A percentile compares a stretch with the other conserved stretches of the same genome.
These are phyloP conservation scores for Tachycineta bicolor DNA, from an alignment of 2,113 vertebrate species.

Conservation along the genomic window DNA sequence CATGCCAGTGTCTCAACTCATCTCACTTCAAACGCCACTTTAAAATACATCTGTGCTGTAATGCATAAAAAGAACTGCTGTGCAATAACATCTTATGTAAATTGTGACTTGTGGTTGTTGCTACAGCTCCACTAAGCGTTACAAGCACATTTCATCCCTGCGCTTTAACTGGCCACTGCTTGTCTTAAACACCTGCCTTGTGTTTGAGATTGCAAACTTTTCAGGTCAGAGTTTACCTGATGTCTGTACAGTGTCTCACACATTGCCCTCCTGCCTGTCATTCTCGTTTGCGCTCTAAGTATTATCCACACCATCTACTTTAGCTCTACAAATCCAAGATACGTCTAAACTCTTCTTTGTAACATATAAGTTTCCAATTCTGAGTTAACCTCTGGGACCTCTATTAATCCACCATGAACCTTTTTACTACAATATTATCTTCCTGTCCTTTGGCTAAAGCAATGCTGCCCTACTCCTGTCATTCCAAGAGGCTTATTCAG, in stretches of 20 bases:
- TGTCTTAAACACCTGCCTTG: constrained; percentile 10
- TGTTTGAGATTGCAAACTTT: constrained; percentile 6
- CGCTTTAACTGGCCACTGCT: constrained; percentile 15
- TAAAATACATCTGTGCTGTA: constrained; percentile 27
- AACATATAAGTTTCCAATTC: background rate
- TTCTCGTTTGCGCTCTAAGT: background rate
- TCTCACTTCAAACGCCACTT: constrained; percentile 24
- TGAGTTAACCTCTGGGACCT: background rate
- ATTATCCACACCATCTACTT: background rate
- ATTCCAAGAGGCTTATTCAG: background rate
- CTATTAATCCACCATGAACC: background rate
- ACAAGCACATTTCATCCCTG: constrained; percentile 5
- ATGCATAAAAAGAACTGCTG: constrained; percentile 39
- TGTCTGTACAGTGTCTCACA: background rate
- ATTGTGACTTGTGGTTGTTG: constrained; percentile 51
- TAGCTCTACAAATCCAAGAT: background rate
- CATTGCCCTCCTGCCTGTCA: fast-evolving
- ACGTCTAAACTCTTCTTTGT: background rate
- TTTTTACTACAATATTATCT: background rate
- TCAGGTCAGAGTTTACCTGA: constrained; percentile 31
- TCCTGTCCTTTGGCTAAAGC: background rate
- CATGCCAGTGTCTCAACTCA: constrained; percentile 5
- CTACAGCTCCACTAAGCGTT: constrained; percentile 30
- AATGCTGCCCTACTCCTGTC: background rate
- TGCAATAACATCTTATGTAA: constrained; percentile 53